Percentiles rank a stretch among this genome's conserved stretches.
Evolutionary conservation across 1,140 invertebrate species (phyloP).

Genomic region (Oreohelix idahoensis): DNA sequence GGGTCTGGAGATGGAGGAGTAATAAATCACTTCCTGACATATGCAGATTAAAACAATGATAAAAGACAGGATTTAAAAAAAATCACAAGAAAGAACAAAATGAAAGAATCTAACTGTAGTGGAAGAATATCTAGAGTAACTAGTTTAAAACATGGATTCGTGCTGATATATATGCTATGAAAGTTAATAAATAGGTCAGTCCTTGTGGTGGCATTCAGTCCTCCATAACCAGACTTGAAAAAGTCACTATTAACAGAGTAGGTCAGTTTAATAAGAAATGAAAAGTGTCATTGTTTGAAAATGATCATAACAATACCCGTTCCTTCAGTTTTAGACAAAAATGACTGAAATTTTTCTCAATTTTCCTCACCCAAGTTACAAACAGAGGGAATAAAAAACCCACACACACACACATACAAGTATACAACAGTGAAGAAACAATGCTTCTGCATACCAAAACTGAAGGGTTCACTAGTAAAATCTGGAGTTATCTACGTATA

Average conservation of each 20-base stretch:
- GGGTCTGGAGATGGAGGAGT: background rate
- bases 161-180: background rate
- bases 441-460: slow-evolving; percentile 7
- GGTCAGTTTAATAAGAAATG: background rate
- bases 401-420: background rate
- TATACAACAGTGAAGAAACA: slow-evolving; percentile 11
- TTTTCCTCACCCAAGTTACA: slow-evolving; percentile 12
- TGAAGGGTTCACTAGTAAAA: background rate
- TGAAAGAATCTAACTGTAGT: background rate
- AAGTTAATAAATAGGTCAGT: background rate
- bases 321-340: slow-evolving; percentile 17
- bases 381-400: background rate
- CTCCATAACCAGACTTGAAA: background rate
- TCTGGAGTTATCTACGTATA: background rate
- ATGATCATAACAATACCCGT: slow-evolving; percentile 31
- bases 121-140: background rate
- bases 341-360: background rate
- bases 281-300: background rate
- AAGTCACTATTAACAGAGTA: background rate
- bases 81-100: slow-evolving; percentile 2
- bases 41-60: slow-evolving; percentile 14
- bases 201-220: background rate
- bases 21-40: slow-evolving; percentile 3
- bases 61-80: background rate
- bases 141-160: background rate